Evolutionary conservation across 92 coral and sea anemone species (phyloP), one percentile per base, ranked within the genome.

Genomic region (Blastomussa wellsi): DNA sequence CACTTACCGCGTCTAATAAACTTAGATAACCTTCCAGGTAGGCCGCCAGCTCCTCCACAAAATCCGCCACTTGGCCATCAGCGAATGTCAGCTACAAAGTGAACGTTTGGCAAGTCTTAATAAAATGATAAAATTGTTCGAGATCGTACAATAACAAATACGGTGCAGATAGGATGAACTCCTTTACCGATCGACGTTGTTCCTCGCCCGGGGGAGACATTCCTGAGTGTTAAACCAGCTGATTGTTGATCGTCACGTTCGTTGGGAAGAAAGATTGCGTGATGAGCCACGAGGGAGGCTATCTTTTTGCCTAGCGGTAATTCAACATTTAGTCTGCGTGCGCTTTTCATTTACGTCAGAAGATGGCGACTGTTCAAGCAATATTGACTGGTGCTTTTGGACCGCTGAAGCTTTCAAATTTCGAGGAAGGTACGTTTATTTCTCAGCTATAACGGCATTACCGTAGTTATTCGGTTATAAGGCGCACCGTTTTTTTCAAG

Each of bases 131-230:
- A 69, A 69, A 69, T 69, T 69, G 74, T 36, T 69, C 74, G 29
- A 69, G 74, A 69, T 69, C 35, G 4, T 69, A 44, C 74, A 41
- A 69, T 69, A 69, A 69, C 74, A 69, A 69, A 13, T 69, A 69
- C 74, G 42, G 74, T 69, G 33, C 44, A 10, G 74, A 32, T 11
- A 31, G 74, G 33, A 32, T 69, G 35, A 69, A 69, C 39, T 39
- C 41, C 37, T 39, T 69, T 69, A 69, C 74, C 74, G 41, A 69
- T 69, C 74, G 74, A 32, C 44, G 41, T 69, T 69, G 37, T 69
- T 69, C 74, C 74, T 69, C 37, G 74, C 74, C 74, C 35, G 74
- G 44, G 74, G 74, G 74, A 69, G 74, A 69, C 74, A 69, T 31
- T 69, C 16, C 74, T 69, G 74, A 69, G 48, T 44, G 49, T 44